Conservation (phyloP, 2,113 vertebrate species). For the Micromys minutus region DNA sequence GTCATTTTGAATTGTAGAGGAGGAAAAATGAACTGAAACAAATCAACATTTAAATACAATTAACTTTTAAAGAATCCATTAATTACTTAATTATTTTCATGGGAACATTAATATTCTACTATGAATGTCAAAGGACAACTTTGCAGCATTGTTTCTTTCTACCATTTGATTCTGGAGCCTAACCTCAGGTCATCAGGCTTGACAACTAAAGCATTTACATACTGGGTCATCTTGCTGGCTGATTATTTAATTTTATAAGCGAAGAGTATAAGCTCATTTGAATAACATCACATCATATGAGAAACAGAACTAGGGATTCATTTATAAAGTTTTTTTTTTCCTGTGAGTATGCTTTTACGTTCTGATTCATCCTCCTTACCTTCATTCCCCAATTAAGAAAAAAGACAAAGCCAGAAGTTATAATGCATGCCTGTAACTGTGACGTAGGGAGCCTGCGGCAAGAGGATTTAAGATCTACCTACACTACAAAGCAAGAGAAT, state of each 20-base stretch:
- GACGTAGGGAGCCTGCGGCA: not conserved
- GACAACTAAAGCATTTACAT: not conserved
- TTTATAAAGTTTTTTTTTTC: not conserved
- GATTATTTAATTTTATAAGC: conserved; percentile 13
- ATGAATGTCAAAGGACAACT: not conserved
- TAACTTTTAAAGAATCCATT: not conserved
- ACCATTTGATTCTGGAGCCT: not conserved
- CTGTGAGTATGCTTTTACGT: not conserved
- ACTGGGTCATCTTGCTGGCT: not conserved
- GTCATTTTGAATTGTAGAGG: conserved; percentile 35
- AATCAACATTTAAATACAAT: not conserved
- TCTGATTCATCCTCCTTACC: not conserved
- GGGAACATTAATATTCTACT: not conserved
- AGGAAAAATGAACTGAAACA: not conserved
- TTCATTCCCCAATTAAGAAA: not conserved
- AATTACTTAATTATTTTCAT: not conserved
- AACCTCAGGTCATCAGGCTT: not conserved
- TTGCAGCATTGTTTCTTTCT: not conserved
- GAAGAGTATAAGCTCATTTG: not conserved
- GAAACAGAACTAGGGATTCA: conserved; percentile 14
- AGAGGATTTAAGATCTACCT: not conserved
- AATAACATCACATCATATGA: not conserved
- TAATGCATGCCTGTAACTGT: not conserved
- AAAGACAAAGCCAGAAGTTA: not conserved
- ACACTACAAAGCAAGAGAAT: not conserved